These are phyloP conservation scores for Noctua janthina DNA, from an alignment of 2,888 invertebrate species.

Conservation along the genomic window DNA sequence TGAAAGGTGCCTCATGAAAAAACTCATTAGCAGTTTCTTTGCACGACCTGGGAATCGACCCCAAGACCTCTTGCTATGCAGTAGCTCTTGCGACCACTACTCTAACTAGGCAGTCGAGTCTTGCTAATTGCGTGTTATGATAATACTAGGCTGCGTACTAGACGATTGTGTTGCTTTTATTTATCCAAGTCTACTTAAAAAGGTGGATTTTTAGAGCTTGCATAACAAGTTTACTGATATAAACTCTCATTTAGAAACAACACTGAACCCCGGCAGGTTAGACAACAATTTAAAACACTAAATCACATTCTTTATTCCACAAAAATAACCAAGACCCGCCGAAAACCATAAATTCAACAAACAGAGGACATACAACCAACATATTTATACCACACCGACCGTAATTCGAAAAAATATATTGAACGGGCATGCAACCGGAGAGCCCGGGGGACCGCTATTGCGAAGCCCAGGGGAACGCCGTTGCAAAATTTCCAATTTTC, in stretches of 20 bases:
- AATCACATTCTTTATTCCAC: slow-evolving; percentile 11
- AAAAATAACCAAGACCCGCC: slow-evolving; percentile 1
- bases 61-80: not conserved
- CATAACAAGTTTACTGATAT: not conserved
- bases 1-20: not conserved
- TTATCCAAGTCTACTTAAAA: not conserved
- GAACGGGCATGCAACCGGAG: slow-evolving; percentile 48
- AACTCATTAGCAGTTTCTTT: not conserved
- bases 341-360: slow-evolving; percentile 31
- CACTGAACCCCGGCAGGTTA: not conserved
- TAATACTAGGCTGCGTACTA: not conserved
- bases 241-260: not conserved
- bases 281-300: not conserved
- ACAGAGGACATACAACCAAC: slow-evolving; percentile 31
- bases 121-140: not conserved
- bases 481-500: slow-evolving; percentile 68
- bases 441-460: slow-evolving; percentile 51
- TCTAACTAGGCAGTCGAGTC: not conserved
- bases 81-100: not conserved
- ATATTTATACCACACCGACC: slow-evolving; percentile 41
- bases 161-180: too few relatives aligned
- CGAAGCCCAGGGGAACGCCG: slow-evolving; percentile 52
- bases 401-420: slow-evolving; percentile 63
- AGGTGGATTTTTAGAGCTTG: not conserved
- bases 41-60: not conserved